These are phyloP conservation scores for Bergia sp. DNA, from an alignment of 92 coral and sea anemone genomes.

Conservation along the genomic window DNA sequence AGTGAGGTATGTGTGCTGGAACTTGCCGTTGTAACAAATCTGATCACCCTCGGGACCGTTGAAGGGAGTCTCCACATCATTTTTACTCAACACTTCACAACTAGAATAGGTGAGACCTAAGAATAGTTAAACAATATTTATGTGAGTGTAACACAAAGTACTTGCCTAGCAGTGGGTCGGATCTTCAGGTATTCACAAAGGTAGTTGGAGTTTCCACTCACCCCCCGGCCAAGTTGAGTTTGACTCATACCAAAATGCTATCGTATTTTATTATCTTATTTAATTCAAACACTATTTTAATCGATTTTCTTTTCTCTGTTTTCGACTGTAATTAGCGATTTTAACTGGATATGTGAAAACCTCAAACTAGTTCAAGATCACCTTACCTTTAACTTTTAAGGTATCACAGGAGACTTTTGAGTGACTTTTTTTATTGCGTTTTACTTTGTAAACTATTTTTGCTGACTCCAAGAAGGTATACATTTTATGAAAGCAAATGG, in stretches of 20 bases:
- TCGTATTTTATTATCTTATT: too few relatives aligned
- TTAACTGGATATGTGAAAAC: too few relatives aligned
- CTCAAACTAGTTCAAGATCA: too few relatives aligned
- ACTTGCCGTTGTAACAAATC: conserved; percentile 88
- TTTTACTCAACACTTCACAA: conserved; percentile 67
- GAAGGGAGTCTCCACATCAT: conserved; percentile 65
- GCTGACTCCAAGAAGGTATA: too few relatives aligned
- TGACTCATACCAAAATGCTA: not conserved
- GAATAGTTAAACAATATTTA: not conserved
- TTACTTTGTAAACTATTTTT: too few relatives aligned
- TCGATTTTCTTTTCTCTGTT: too few relatives aligned
- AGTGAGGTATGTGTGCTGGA: conserved; percentile 78
- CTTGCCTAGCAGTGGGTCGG: not conserved
- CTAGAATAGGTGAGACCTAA: conserved; percentile 90
- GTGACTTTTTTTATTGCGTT: too few relatives aligned
- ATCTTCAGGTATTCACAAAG: not conserved
- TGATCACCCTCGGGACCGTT: conserved; percentile 69
- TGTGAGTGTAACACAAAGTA: not conserved
- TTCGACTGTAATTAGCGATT: too few relatives aligned
- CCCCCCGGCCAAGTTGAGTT: not conserved
- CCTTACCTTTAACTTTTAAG: too few relatives aligned
- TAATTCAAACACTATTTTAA: too few relatives aligned
- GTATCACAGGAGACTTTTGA: too few relatives aligned
- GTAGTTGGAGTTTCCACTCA: not conserved
- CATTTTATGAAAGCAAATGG: too few relatives aligned